phyloP scores from a whole-genome alignment of 2,888 invertebrate species.

The Beris morrisii region DNA sequence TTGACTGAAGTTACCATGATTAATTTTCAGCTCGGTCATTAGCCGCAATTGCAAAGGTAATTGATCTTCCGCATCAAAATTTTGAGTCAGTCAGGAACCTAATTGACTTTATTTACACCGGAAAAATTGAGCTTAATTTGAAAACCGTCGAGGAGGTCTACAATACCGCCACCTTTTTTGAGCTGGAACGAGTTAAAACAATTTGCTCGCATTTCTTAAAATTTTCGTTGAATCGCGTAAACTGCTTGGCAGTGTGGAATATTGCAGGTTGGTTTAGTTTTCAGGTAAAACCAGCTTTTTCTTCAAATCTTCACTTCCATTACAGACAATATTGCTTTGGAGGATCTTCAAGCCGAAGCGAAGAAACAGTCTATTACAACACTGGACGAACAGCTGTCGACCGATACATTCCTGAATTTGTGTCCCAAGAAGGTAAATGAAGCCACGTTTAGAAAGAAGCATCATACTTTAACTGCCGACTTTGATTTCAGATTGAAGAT shows the following conservation, averaged over 20 bases:
- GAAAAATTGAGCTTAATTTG: conserved; percentile 14
- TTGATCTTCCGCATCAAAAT: conserved; percentile 14
- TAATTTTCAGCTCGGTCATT: conserved; percentile 5
- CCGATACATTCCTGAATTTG: conserved; percentile 8
- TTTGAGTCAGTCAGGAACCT: conserved; percentile 18
- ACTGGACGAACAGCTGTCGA: background rate
- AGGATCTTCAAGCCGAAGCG: conserved; percentile 15
- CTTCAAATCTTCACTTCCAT: background rate
- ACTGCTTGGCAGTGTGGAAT: conserved; percentile 15
- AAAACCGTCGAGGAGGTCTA: conserved; percentile 14
- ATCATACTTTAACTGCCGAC: background rate
- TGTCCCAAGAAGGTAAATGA: conserved; percentile 5
- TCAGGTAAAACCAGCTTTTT: too few species aligned
- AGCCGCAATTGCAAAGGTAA: conserved; percentile 1
- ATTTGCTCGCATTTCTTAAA: conserved; percentile 21
- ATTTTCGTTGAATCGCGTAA: conserved; percentile 12
- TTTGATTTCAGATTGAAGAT: conserved; percentile 9
- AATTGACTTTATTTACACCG: conserved; percentile 21
- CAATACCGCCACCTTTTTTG: conserved; percentile 11
- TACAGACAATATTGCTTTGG: conserved; percentile 16
- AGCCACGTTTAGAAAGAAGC: background rate
- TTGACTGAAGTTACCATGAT: background rate
- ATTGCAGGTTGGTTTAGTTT: conserved; percentile 11
- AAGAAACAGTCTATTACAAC: conserved; percentile 12
- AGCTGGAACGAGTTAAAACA: conserved; percentile 17